These are phyloP conservation scores for Siderastrea radians DNA, from an alignment of 92 coral and sea anemone genomes.

Conservation along the genomic window DNA sequence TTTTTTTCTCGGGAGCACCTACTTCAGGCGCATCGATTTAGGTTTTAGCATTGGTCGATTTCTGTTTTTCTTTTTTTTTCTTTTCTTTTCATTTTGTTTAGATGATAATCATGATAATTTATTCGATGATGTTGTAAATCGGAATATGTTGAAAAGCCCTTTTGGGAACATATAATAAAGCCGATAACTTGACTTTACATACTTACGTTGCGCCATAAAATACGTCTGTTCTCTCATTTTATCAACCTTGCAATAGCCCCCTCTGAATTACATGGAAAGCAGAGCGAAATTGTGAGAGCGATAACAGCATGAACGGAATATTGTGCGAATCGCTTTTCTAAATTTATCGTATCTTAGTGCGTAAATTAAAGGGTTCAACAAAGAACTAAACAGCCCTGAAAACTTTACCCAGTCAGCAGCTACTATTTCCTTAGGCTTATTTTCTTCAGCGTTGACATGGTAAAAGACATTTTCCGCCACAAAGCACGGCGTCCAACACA, in stretches of 20 bases:
- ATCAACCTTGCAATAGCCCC: background rate
- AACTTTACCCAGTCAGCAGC: slow-evolving; percentile 19
- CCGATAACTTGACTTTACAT: too few relatives aligned
- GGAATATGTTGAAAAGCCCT: too few relatives aligned
- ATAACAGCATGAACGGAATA: background rate
- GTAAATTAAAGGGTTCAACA: slow-evolving; percentile 28
- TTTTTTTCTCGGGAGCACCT: too few relatives aligned
- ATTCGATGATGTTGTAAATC: too few relatives aligned
- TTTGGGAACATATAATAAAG: too few relatives aligned
- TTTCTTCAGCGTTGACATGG: background rate
- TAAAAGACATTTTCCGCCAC: slow-evolving; percentile 27
- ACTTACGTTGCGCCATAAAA: too few relatives aligned
- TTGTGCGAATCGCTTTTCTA: slow-evolving; percentile 15
- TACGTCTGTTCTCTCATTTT: too few relatives aligned
- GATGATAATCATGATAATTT: too few relatives aligned
- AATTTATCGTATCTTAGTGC: slow-evolving; percentile 43
- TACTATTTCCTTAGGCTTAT: background rate
- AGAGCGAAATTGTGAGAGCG: background rate
- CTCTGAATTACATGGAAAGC: background rate
- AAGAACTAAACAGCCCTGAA: slow-evolving; percentile 27
- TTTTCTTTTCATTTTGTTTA: too few relatives aligned
- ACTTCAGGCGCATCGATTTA: too few relatives aligned
- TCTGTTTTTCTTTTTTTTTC: too few relatives aligned
- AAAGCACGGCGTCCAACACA: slow-evolving; percentile 49
- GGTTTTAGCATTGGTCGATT: too few relatives aligned